Evolutionary conservation across 2,113 vertebrate genomes (phyloP).

Genomic region (Sardina pilchardus): DNA sequence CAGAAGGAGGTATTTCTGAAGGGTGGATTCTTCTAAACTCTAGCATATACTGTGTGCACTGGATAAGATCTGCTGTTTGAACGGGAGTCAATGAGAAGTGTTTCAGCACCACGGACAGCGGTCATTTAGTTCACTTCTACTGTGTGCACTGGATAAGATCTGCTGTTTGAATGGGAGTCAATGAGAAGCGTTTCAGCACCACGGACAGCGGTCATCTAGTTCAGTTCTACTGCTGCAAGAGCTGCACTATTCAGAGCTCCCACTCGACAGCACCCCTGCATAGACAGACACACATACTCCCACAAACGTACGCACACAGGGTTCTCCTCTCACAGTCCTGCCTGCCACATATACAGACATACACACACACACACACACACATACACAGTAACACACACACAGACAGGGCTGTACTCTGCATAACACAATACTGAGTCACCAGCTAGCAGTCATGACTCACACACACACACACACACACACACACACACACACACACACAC

Average conservation of each 20-base stretch:
- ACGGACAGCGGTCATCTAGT: background rate
- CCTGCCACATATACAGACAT: background rate
- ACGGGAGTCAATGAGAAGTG: background rate
- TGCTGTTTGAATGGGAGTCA: background rate
- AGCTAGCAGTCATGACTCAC: background rate
- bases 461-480: background rate
- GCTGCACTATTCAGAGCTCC: background rate
- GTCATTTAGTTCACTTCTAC: background rate
- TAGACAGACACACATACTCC: background rate
- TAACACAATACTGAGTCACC: background rate
- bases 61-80: background rate
- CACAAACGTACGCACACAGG: too few species aligned
- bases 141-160: background rate
- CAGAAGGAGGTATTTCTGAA: too few species aligned
- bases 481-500: constrained; percentile 14
- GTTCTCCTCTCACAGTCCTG: background rate
- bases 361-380: background rate
- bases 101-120: constrained; percentile 7
- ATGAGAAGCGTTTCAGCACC: background rate
- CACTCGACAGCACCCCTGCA: background rate
- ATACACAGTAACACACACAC: background rate
- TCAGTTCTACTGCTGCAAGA: background rate
- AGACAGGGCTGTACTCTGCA: background rate
- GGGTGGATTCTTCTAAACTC: too few species aligned
- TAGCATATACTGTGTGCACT: background rate